phyloP scores from a whole-genome alignment of 2,888 invertebrate genomes.

The Xanthorhoe designata region DNA sequence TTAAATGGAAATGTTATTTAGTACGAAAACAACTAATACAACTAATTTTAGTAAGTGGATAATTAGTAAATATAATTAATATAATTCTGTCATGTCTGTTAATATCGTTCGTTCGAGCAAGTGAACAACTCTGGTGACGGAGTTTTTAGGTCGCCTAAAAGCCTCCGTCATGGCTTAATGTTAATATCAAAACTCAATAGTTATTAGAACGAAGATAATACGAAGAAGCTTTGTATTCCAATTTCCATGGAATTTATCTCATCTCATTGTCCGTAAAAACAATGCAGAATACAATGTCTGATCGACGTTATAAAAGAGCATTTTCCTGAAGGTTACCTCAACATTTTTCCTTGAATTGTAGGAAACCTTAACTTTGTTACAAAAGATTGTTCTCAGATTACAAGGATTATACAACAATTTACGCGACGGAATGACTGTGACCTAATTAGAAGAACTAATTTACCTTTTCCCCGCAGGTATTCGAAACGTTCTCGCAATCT shows the following conservation, averaged over 20 bases:
- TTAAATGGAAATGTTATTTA: no score
- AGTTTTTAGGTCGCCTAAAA: no score
- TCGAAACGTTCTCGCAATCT: constrained; percentile 34
- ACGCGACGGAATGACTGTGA: constrained; percentile 39
- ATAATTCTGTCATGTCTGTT: no score
- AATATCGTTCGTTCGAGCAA: no score
- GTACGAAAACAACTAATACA: no score
- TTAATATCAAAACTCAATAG: constrained; percentile 28
- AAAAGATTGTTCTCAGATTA: constrained; percentile 41
- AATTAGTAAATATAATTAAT: not conserved
- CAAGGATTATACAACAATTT: constrained; percentile 41
- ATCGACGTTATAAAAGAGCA: constrained; percentile 10
- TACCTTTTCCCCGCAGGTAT: constrained; percentile 43
- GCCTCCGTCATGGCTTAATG: no score
- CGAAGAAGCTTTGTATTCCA: constrained; percentile 15
- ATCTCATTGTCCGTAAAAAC: constrained; percentile 11
- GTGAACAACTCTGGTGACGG: no score
- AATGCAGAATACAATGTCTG: constrained; percentile 13
- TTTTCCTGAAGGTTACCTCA: constrained; percentile 15
- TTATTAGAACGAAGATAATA: constrained; percentile 7
- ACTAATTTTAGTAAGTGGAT: not conserved
- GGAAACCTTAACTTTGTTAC: constrained; percentile 31
- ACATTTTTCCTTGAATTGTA: constrained; percentile 19
- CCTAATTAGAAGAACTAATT: constrained; percentile 44
- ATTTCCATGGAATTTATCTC: constrained; percentile 12